Conservation (phyloP, 2,113 vertebrate species). For the Tinamus guttatus region DNA sequence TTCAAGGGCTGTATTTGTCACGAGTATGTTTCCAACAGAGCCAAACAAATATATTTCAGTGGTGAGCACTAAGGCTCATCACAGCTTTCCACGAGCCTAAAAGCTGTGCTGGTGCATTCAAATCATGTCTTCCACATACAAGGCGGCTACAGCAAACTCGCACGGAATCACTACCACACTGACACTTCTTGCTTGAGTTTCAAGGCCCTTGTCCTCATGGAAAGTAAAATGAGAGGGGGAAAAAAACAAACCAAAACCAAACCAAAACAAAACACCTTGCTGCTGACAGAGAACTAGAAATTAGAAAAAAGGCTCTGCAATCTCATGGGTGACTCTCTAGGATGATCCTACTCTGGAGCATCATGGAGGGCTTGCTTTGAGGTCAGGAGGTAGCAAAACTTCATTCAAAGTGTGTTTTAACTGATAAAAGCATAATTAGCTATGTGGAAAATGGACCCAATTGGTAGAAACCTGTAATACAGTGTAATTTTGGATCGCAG, state of each 20-base stretch:
- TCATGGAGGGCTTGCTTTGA: neutral
- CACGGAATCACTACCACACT: neutral
- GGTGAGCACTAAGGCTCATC: neutral
- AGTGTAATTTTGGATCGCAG: neutral
- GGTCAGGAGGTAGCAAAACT: neutral
- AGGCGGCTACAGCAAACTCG: neutral
- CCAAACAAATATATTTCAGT: neutral
- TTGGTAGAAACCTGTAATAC: neutral
- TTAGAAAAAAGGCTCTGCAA: neutral
- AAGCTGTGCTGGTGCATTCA: neutral
- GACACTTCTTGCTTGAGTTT: neutral
- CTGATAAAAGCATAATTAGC: neutral
- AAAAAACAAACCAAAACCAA: neutral
- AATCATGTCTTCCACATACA: neutral
- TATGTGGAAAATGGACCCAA: neutral
- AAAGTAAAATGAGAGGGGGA: neutral
- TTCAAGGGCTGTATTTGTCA: neutral
- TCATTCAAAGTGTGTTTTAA: neutral
- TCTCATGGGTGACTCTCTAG: neutral
- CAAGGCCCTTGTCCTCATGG: neutral
- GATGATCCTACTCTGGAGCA: neutral
- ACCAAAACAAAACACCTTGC: neutral
- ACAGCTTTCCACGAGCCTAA: neutral
- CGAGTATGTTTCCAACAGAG: neutral
- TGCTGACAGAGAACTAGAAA: neutral